phyloP scores from a whole-genome alignment of 2,113 vertebrate species.

The human (Homo sapiens) region DNA sequence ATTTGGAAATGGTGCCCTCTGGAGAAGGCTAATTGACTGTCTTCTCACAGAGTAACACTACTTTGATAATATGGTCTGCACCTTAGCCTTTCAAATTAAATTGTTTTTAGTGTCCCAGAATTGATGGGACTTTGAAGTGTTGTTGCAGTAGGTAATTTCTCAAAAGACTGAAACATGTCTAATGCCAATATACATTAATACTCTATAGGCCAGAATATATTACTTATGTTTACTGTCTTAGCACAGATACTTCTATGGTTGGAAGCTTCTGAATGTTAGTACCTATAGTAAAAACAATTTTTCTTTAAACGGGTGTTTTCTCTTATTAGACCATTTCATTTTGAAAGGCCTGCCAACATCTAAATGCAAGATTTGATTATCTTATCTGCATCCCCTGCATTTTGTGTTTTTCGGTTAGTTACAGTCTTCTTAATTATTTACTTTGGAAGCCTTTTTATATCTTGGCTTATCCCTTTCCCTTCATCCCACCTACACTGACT shows the following conservation, averaged over 20 bases:
- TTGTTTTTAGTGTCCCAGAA: background rate
- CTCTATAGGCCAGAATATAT: background rate
- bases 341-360: background rate
- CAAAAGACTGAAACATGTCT: background rate
- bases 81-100: background rate
- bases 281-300: background rate
- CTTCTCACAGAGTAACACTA: background rate
- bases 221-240: background rate
- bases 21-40: background rate
- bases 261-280: conserved; percentile 6
- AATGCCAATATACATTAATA: background rate
- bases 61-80: background rate
- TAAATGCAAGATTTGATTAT: background rate
- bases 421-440: background rate
- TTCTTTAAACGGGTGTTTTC: background rate
- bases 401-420: background rate
- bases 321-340: conserved; percentile 1
- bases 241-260: background rate
- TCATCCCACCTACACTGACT: background rate
- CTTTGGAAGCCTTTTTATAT: background rate
- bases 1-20: conserved; percentile 35
- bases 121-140: background rate
- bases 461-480: background rate
- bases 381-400: background rate
- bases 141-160: conserved; percentile 3